Base-by-base conservation (phyloP, 2,797 vertebrate genomes). In the Catharus ustulatus region DNA sequence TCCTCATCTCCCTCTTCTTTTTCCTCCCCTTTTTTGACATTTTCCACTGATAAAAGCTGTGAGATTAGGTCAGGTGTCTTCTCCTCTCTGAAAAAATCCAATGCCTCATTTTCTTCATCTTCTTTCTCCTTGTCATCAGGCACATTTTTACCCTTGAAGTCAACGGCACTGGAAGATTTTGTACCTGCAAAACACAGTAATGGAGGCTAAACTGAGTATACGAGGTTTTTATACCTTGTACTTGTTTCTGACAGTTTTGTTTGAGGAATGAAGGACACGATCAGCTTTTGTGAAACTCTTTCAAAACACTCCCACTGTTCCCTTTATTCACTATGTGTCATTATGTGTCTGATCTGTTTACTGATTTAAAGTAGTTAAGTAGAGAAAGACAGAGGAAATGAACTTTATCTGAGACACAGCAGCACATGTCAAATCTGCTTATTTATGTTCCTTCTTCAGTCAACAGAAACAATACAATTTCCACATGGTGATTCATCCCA, bases 21-120 rank as follows among this genome's bases (percentile, higher is more conserved):
- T 54, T 55, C 46, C 15, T 85, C 63, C 22, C 75, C 86, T 46
- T 64, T 81, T 74, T 62, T 84, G 81, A 21, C 68, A 71, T 55
- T 93, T 88, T 58, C 42, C 30, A 26, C 7, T 15, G 42, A 45
- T 43, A 84, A 59, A 48, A 95, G 57, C 42, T 82, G 93, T 1
- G 84, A 93, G 30, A 91, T 82, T 46, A 97, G 72, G 40, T 88
- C 91, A 20, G 87, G 55, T 21, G 64, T 64, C 21, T 51, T 96
- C 29, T 98, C 98, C 55, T 97, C 97, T 93, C 92, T 94, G 89
- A 99, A 99, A 94, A 99, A 99, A 97, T 98, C 97, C 8, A 97
- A 62, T 1, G 22, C n/a, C 16, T 97, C 97, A 38, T 95, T 96
- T 55, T 97, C 97, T 22, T 97, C 94, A 11, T 97, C 95, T 55